Evolutionary conservation across 2,797 vertebrate genomes (phyloP).

Genomic region (Chanos chanos): DNA sequence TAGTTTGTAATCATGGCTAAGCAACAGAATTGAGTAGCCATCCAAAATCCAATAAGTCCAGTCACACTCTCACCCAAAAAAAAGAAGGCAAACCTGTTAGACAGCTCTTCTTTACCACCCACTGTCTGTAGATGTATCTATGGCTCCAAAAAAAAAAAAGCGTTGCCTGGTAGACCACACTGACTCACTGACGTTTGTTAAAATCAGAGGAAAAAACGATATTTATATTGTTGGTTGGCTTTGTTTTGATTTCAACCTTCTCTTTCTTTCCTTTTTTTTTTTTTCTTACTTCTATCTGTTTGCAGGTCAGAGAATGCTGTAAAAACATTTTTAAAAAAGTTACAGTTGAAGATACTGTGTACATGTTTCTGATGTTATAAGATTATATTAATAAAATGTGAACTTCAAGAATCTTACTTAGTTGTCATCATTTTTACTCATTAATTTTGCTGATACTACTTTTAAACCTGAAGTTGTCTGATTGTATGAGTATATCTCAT

Average conservation of each 20-base stretch:
- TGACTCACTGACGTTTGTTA: conserved; percentile 43
- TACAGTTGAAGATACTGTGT: conserved; percentile 65
- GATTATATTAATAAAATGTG: conserved; percentile 89
- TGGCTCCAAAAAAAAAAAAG: conserved; percentile 21
- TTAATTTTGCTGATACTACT: conserved; percentile 6
- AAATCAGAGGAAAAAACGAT: conserved; percentile 41
- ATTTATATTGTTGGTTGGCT: conserved; percentile 59
- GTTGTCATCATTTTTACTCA: conserved; percentile 63
- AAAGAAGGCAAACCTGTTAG: conserved; percentile 37
- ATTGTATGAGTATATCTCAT: not conserved
- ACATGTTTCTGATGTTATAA: conserved; percentile 76
- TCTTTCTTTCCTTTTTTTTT: conserved; percentile 47
- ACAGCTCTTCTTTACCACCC: conserved; percentile 31
- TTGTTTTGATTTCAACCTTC: conserved; percentile 52
- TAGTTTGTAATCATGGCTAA: conserved; percentile 37
- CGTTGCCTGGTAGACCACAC: conserved; percentile 53
- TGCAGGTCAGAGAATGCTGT: conserved; percentile 94
- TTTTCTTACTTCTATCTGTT: conserved; percentile 82
- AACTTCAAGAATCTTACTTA: conserved; percentile 64
- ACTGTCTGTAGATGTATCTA: conserved; percentile 29
- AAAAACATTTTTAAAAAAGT: conserved; percentile 52
- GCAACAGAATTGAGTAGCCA: conserved; percentile 38
- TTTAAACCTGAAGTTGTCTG: conserved; percentile 4
- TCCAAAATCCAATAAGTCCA: conserved; percentile 29
- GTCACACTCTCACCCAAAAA: conserved; percentile 31